phyloP scores from a whole-genome alignment of 2,113 vertebrate species.

The Pomatorhinus ruficollis region DNA sequence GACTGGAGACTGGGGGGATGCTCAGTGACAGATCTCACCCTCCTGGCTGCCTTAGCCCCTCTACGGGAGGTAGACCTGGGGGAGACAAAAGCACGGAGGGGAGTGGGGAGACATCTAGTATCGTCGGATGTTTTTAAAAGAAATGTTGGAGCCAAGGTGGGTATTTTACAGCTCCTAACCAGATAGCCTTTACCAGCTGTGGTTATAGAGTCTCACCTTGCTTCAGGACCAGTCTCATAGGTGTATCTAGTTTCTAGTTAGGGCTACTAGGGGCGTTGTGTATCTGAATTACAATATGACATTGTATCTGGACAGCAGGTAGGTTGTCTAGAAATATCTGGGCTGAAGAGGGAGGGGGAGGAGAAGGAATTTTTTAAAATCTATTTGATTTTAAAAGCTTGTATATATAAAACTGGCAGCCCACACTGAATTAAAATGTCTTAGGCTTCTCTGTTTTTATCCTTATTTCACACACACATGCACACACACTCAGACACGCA shows the following conservation, averaged over 20 bases:
- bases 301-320: constrained; percentile 6
- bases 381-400: not conserved
- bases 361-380: not conserved
- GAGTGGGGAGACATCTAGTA: not conserved
- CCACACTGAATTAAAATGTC: constrained; percentile 56
- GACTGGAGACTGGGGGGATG: not conserved
- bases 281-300: constrained; percentile 22
- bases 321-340: not conserved
- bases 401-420: constrained; percentile 41
- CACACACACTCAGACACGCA: constrained; percentile 45
- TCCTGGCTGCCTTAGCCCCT: not conserved
- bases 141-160: not conserved
- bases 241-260: constrained; percentile 34
- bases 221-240: not conserved
- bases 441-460: constrained; percentile 34
- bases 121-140: not conserved
- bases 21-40: not conserved
- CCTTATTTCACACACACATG: not conserved
- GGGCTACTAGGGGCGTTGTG: not conserved
- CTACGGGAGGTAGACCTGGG: not conserved
- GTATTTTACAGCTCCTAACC: not conserved
- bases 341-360: not conserved
- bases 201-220: not conserved
- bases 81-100: not conserved
- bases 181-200: not conserved